Evolutionary conservation across 2,113 vertebrate genomes (phyloP).

Genomic region (Pelmatolapia mariae): DNA sequence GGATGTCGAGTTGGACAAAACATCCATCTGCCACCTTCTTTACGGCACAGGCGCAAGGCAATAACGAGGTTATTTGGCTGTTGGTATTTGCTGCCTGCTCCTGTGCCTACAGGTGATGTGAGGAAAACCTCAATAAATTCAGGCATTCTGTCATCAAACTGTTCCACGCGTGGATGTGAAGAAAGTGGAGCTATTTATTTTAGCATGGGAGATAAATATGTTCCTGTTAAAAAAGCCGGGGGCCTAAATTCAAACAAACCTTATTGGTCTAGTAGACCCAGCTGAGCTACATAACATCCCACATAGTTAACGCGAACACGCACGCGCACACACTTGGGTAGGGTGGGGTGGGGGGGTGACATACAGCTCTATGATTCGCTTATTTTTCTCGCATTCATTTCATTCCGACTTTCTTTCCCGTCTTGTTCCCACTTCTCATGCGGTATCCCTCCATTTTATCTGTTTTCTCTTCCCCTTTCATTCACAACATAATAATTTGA

Average conservation of each 20-base stretch:
- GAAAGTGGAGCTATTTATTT: slow-evolving; percentile 59
- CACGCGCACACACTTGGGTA: background rate
- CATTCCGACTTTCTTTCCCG: background rate
- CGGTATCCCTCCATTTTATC: background rate
- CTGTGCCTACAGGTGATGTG: slow-evolving; percentile 58
- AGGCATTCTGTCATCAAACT: slow-evolving; percentile 56
- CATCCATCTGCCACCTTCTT: slow-evolving; percentile 59
- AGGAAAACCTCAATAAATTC: slow-evolving; percentile 55
- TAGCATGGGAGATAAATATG: slow-evolving; percentile 53
- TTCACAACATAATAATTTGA: slow-evolving; percentile 27
- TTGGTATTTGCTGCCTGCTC: slow-evolving; percentile 54
- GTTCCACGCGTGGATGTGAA: slow-evolving; percentile 41
- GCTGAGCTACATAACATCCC: slow-evolving; percentile 29
- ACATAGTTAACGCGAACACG: background rate
- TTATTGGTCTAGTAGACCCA: slow-evolving; percentile 22
- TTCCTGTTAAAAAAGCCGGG: slow-evolving; percentile 7
- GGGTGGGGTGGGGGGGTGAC: background rate
- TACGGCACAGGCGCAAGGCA: slow-evolving; percentile 47
- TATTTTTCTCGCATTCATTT: background rate
- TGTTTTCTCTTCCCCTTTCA: background rate
- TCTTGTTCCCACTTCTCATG: background rate
- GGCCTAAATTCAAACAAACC: slow-evolving; percentile 45
- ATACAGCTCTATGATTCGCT: background rate
- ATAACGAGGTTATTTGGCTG: slow-evolving; percentile 64
- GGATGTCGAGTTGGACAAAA: slow-evolving; percentile 49